Percentiles rank a stretch among this genome's conserved stretches.
phyloP scores from a whole-genome alignment of 2,888 invertebrate species.

The Netelia virgata region DNA sequence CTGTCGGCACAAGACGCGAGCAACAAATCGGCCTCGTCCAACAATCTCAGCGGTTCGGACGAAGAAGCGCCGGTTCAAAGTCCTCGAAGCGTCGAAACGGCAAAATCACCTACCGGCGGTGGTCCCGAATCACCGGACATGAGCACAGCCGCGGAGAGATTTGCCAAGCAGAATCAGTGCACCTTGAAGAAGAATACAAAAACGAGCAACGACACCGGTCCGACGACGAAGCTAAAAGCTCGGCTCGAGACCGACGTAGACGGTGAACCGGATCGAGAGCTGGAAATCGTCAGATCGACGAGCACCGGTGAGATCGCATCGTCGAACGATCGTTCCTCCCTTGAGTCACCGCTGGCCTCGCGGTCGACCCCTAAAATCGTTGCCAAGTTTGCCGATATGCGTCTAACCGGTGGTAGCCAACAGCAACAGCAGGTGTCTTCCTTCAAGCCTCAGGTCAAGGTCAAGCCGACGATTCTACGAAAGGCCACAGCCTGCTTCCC shows the following conservation, averaged over 20 bases:
- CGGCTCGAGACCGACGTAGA: conserved; percentile 70
- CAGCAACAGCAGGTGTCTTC: conserved; percentile 80
- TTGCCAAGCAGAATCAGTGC: conserved; percentile 92
- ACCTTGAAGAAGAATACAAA: conserved; percentile 91
- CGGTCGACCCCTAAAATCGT: conserved; percentile 88
- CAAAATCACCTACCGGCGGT: conserved; percentile 81
- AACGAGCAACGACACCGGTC: conserved; percentile 66
- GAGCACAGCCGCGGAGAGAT: conserved; percentile 91
- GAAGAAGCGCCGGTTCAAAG: conserved; percentile 79
- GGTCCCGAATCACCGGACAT: conserved; percentile 88
- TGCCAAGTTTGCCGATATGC: conserved; percentile 88
- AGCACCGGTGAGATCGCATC: conserved; percentile 80
- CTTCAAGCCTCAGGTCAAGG: conserved; percentile 91
- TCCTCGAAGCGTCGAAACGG: conserved; percentile 79
- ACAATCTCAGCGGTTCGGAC: conserved; percentile 82
- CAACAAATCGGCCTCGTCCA: conserved; percentile 81
- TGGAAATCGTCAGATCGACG: conserved; percentile 79
- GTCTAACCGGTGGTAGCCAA: conserved; percentile 87
- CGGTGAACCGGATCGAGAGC: conserved; percentile 70
- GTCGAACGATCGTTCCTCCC: conserved; percentile 69
- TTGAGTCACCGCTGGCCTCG: conserved; percentile 86
- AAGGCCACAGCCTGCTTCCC: conserved; percentile 86
- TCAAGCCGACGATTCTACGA: conserved; percentile 93
- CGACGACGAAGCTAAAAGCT: conserved; percentile 70
- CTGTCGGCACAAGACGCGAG: conserved; percentile 83